These are phyloP conservation scores for Drosophila subpulchrella DNA, from an alignment of 1,140 invertebrate species.

Conservation along the genomic window DNA sequence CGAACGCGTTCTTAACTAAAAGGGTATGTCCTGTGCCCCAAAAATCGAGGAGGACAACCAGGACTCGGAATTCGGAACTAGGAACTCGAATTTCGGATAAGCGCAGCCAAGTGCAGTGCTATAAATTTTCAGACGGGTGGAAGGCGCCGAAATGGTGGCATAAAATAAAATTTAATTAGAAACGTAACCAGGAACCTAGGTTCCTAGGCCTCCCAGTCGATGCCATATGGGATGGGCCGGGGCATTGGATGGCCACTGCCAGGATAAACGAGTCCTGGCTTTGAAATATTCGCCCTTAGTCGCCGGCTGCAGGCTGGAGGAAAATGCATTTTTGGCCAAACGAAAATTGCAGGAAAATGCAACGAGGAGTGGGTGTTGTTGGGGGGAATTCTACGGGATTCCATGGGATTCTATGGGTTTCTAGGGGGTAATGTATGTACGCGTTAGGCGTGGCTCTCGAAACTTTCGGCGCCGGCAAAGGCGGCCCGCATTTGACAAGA, in stretches of 20 bases:
- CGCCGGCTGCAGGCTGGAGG: constrained; percentile 30
- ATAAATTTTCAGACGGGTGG: constrained; percentile 65
- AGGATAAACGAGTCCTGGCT: constrained; percentile 59
- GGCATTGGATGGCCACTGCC: not conserved
- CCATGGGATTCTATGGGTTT: not conserved
- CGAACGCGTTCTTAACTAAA: constrained; percentile 81
- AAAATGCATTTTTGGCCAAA: constrained; percentile 70
- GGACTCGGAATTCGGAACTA: not conserved
- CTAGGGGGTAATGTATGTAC: constrained; percentile 36
- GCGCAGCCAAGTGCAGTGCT: constrained; percentile 65
- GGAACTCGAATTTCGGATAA: constrained; percentile 18
- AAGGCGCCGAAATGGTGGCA: constrained; percentile 81
- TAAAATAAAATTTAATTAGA: constrained; percentile 84
- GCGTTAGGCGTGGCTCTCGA: constrained; percentile 71
- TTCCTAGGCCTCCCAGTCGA: constrained; percentile 6
- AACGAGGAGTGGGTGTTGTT: constrained; percentile 28
- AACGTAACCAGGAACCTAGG: constrained; percentile 67
- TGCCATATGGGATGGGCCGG: not conserved
- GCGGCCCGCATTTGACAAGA: constrained; percentile 64
- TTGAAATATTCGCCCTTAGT: constrained; percentile 69
- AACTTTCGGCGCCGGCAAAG: constrained; percentile 52
- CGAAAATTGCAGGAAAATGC: constrained; percentile 72
- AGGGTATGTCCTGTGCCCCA: constrained; percentile 31
- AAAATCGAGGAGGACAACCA: constrained; percentile 39
- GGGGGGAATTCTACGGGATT: not conserved